Percentiles rank a stretch among this genome's conserved stretches.
These are phyloP conservation scores for Leptopilina boulardi DNA, from an alignment of 1,140 invertebrate genomes.

Conservation along the genomic window DNA sequence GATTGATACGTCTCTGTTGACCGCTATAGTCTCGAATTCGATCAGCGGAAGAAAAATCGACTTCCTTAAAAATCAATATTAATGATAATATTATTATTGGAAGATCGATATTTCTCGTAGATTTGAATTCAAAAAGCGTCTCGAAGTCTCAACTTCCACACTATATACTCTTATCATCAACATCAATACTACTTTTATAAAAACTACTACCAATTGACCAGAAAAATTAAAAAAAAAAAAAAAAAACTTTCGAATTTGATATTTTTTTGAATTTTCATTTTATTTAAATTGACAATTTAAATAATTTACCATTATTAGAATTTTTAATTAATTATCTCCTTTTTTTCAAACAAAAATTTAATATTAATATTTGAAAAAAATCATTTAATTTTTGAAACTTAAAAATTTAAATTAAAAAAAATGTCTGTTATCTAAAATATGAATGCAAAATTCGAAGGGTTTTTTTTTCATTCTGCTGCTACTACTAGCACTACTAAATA, in stretches of 20 bases:
- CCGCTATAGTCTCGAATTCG: slow-evolving; percentile 43
- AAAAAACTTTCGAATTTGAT: slow-evolving; percentile 29
- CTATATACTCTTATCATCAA: slow-evolving; percentile 70
- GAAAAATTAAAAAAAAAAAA: no score
- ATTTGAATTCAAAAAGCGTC: slow-evolving; percentile 53
- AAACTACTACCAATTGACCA: slow-evolving; percentile 50
- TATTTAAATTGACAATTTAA: no score
- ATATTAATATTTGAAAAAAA: no score
- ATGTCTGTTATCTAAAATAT: no score
- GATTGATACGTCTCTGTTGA: slow-evolving; percentile 31
- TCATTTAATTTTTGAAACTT: no score
- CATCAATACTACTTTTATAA: slow-evolving; percentile 57
- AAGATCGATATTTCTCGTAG: slow-evolving; percentile 29
- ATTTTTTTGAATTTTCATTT: background rate
- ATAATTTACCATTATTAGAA: no score
- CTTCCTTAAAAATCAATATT: slow-evolving; percentile 50
- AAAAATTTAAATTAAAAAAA: no score
- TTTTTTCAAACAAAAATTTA: no score
- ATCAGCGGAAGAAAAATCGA: slow-evolving; percentile 43
- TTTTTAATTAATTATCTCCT: no score
- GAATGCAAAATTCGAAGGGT: slow-evolving; percentile 17
- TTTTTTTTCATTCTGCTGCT: slow-evolving; percentile 47
- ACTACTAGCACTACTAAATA: slow-evolving; percentile 45
- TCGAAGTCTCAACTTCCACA: slow-evolving; percentile 74
- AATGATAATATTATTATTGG: slow-evolving; percentile 28